Evolutionary conservation across 2,797 vertebrate genomes (phyloP).

Genomic region (Taenioides sp.): DNA sequence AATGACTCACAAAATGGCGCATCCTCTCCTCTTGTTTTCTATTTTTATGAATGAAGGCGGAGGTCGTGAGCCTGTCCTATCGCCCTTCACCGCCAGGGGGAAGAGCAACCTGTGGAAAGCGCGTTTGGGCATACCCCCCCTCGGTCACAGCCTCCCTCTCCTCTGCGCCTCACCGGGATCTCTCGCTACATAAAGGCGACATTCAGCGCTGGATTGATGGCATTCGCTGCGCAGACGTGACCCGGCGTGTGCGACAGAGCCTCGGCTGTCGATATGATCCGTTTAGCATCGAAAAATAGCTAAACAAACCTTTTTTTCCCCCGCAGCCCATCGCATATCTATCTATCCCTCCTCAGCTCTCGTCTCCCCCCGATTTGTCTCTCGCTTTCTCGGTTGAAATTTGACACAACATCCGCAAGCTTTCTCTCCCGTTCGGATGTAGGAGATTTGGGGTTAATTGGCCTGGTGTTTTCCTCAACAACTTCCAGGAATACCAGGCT

Average conservation of each 20-base stretch:
- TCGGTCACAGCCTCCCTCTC: constrained; percentile 10
- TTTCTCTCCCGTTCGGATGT: constrained; percentile 23
- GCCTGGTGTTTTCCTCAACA: constrained; percentile 12
- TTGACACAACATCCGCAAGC: constrained; percentile 41
- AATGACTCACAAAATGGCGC: constrained; percentile 39
- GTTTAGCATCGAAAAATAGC: constrained; percentile 22
- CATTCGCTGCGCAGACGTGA: constrained; percentile 23
- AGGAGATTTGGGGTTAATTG: constrained; percentile 32
- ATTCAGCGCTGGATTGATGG: constrained; percentile 30
- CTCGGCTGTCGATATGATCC: constrained; percentile 6
- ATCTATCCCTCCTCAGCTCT: background rate
- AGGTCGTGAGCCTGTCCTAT: constrained; percentile 39
- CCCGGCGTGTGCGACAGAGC: background rate
- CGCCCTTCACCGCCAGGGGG: constrained; percentile 64
- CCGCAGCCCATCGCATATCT: too few species aligned
- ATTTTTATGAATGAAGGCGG: constrained; percentile 76
- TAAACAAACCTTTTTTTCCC: too few species aligned
- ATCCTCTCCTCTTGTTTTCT: constrained; percentile 32
- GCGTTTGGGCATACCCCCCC: background rate
- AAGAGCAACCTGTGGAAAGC: constrained; percentile 40
- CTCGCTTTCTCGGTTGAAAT: constrained; percentile 38
- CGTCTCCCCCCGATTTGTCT: background rate
- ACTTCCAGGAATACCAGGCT: constrained; percentile 12
- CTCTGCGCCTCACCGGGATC: constrained; percentile 9
- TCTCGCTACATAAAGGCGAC: constrained; percentile 61